phyloP scores from a whole-genome alignment of 2,888 invertebrate genomes.

The Calameuta filiformis region DNA sequence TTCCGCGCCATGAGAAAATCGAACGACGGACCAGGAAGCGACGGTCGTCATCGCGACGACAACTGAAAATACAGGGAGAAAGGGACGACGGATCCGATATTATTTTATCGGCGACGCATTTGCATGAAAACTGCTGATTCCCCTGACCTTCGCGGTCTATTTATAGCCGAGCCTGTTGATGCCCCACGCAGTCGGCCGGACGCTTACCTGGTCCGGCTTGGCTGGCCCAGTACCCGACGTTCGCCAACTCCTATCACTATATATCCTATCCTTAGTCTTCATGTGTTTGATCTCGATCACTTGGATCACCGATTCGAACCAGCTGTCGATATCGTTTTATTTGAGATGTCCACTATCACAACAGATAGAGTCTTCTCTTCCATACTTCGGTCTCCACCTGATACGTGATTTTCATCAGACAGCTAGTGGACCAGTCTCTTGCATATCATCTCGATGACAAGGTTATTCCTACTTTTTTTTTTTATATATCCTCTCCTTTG shows the following conservation, averaged over 20 bases:
- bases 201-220: conserved; percentile 44
- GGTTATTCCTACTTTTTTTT: background rate
- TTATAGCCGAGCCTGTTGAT: conserved; percentile 56
- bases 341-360: background rate
- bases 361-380: background rate
- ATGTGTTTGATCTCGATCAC: background rate
- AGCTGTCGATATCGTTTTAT: background rate
- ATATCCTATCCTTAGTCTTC: background rate
- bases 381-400: background rate
- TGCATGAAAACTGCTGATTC: conserved; percentile 63
- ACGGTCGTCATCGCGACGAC: background rate
- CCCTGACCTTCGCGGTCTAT: conserved; percentile 61
- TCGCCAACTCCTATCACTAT: background rate
- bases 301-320: background rate
- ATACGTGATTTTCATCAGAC: background rate
- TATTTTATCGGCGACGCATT: conserved; percentile 59
- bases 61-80: conserved; percentile 27
- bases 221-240: conserved; percentile 3
- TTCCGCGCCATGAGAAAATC: background rate
- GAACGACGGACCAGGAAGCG: background rate
- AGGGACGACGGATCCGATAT: conserved; percentile 44
- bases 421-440: background rate
- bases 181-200: conserved; percentile 49
- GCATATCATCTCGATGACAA: background rate
- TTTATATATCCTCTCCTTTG: background rate